Base-by-base conservation (phyloP, 2,113 vertebrate genomes). In the Piliocolobus tephrosceles region DNA sequence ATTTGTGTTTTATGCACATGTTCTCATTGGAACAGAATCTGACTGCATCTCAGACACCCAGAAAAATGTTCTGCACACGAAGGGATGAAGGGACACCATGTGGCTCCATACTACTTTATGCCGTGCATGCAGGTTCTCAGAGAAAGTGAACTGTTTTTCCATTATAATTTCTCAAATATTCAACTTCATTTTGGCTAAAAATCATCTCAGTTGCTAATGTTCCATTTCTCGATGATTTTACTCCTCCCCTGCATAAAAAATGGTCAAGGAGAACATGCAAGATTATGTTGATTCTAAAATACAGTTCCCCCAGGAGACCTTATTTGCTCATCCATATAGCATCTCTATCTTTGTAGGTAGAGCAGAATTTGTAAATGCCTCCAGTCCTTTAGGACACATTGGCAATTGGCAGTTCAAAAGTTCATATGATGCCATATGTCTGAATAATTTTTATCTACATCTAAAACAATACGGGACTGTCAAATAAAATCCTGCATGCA, bases 401-500 rank as follows among this genome's bases (percentile, higher is more conserved):
- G 81, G 76, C 95, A 88, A 98, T 98, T 96, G 91, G 92, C 97
- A 93, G 98, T 99, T 99, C 98, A 99, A 98, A 99, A 99, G 98
- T 99, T 98, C 98, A 99, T 1, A 58, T 73, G 94, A 98, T 98
- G 97, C 98, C 97, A 96, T 97, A 98, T 98, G 98, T 98, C 98
- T 98, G 97, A 96, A 98, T 98, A 98, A 99, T 98, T 98, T 98
- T 98, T 98, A 99, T 98, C 98, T 98, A 98, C 98, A 98, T 99
- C 98, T 98, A 97, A 98, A 98, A 98, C 98, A 98, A 98, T 98
- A 98, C 90, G 20, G 98, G 97, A 97, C 98, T 98, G 98, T 99
- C 98, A 98, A 97, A 98, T 98, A 98, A 99, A 99, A 99, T 99
- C 99, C 98, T 98, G 84, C 98, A 98, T 91, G 97, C 98, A 99